Percentiles rank a stretch among this genome's conserved stretches.
phyloP scores from a whole-genome alignment of 2,113 vertebrate species.

The Vombatus ursinus region DNA sequence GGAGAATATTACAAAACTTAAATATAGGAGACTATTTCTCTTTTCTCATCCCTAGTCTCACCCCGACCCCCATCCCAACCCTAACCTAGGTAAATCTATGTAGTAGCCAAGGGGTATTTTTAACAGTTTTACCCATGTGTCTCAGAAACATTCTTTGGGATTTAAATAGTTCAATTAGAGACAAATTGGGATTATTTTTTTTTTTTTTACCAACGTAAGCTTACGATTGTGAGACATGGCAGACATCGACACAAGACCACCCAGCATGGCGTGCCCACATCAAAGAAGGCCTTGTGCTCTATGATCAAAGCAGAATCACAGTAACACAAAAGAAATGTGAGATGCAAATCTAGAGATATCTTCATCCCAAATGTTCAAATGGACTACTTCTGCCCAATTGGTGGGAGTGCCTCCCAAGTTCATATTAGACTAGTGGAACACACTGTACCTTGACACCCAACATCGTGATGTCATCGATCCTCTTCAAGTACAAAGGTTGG shows the following conservation, averaged over 20 bases:
- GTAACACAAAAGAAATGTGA: not conserved
- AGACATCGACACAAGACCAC: not conserved
- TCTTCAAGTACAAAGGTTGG: not conserved
- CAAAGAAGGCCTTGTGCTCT: not conserved
- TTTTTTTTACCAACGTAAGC: not conserved
- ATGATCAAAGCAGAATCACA: not conserved
- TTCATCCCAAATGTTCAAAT: not conserved
- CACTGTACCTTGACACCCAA: too few relatives aligned
- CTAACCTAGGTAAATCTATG: not conserved
- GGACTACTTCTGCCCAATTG: not conserved
- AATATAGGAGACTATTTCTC: not conserved
- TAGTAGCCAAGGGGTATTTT: not conserved
- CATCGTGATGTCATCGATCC: too few relatives aligned
- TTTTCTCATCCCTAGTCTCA: not conserved
- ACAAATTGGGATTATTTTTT: not conserved
- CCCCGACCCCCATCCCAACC: not conserved
- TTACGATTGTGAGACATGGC: not conserved
- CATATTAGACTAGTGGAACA: not conserved
- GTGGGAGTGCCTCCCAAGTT: not conserved
- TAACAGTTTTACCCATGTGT: not conserved
- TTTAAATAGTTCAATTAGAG: not conserved
- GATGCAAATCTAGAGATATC: not conserved
- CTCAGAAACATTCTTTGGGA: not conserved
- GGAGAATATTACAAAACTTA: too few relatives aligned
- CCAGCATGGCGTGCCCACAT: not conserved